These are phyloP conservation scores for Rousettus leschenaultii DNA, from an alignment of 2,113 vertebrate genomes.

Conservation along the genomic window DNA sequence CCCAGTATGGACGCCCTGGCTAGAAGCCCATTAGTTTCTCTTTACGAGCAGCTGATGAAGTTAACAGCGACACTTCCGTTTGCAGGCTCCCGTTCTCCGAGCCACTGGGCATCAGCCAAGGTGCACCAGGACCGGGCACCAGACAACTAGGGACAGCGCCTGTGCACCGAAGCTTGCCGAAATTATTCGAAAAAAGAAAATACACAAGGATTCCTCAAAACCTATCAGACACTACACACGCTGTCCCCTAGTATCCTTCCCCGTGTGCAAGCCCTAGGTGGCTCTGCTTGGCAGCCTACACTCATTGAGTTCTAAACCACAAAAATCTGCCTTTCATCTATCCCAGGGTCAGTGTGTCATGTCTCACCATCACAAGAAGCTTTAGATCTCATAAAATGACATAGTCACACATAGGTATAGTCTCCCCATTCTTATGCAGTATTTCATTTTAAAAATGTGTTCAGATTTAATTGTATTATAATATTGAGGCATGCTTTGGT, in stretches of 20 bases:
- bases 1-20: neutral
- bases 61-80: fast-evolving
- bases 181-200: neutral
- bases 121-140: neutral
- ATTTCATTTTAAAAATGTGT: neutral
- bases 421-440: neutral
- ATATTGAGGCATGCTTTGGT: neutral
- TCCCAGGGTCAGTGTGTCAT: neutral
- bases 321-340: neutral
- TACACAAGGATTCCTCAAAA: neutral
- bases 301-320: neutral
- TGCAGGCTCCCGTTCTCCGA: too few relatives aligned
- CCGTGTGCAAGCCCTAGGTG: fast-evolving
- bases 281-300: neutral
- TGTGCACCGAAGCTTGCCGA: neutral
- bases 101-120: fast-evolving
- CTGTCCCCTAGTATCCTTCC: neutral
- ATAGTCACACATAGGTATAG: fast-evolving
- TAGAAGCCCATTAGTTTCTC: neutral
- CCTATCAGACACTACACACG: neutral
- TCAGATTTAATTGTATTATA: neutral
- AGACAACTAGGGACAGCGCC: neutral
- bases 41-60: neutral
- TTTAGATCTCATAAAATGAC: neutral
- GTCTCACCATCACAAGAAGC: neutral